Base-by-base conservation (phyloP, 2,797 vertebrate genomes). In the Pempheris klunzingeri region DNA sequence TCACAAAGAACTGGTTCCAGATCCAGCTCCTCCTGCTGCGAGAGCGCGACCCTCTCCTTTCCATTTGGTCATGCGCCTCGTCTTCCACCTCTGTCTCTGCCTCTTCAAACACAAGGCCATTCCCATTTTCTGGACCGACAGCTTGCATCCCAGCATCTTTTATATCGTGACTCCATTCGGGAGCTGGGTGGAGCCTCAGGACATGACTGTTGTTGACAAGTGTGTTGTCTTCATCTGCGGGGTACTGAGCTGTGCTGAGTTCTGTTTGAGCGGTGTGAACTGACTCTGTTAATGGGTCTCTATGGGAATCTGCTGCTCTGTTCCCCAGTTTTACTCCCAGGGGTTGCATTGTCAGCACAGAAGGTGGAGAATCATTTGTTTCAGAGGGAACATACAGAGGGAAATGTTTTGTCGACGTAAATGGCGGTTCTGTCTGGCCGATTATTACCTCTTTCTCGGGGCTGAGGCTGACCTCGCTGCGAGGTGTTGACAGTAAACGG, bases 1-100 rank as follows among this genome's bases (percentile, higher is more conserved):
- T 97, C 83, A 98, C 97, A 77, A 98, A 98, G 90, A 98, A 98
- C 93, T 98, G 97, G 90, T 98, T 98, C 97, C 97, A 98, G 86
- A 98, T 97, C 97, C 97, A 98, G 89, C 97, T 97, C 82, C 97
- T 95, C 60, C 97, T 94, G 82, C 95, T 96, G 61, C 97, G 94
- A 20, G 95, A 94, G 55, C 96, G 94, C 1, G 94, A 71, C 46
- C 84, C 90, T 26, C 68, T 93, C 71, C 36, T 83, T 38, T 88
- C 87, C 58, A 26, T 38, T 0, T 28, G 84, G 2, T 77, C 80
- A 2, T 0, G 82, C 26, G 1, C 73, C n/a, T 87, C 83, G 49
- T 79, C 85, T 4, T 87, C 87, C 30, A 43, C 82, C 46, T 88
- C 92, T 3, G 81, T 82, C 58, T 91, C 93, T 1, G 87, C 92